Evolutionary conservation across 2,797 vertebrate species (phyloP).

Genomic region (Synanceia verrucosa): DNA sequence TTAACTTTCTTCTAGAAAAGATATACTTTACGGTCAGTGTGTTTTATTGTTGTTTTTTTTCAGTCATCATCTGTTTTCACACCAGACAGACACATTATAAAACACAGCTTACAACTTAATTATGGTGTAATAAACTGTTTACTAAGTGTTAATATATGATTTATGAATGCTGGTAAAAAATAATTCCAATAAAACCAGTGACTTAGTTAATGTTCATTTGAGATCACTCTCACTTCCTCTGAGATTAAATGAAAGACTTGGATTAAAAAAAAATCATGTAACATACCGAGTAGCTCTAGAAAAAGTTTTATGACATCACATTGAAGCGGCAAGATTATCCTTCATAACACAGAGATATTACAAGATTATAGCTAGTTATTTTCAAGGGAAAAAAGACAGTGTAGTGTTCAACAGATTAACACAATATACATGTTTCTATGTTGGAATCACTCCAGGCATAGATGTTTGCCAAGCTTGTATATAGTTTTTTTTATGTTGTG

Average conservation of each 20-base stretch:
- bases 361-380: neutral
- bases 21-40: neutral
- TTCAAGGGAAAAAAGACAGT: neutral
- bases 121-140: neutral
- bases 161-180: neutral
- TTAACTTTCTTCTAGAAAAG: neutral
- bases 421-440: conserved; percentile 10
- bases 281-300: neutral
- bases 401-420: neutral
- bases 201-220: neutral
- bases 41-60: neutral
- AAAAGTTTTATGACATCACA: neutral
- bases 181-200: neutral
- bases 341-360: neutral
- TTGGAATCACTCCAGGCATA: conserved; percentile 49
- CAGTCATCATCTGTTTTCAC: neutral
- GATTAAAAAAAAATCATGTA: too few relatives aligned
- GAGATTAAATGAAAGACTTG: too few relatives aligned
- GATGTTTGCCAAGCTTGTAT: conserved; percentile 50
- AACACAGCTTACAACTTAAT: neutral
- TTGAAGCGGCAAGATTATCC: neutral
- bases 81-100: neutral
- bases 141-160: too few relatives aligned
- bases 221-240: too few relatives aligned
- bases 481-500: conserved; percentile 52